A percentile compares a stretch with the other conserved stretches of the same genome.
Conservation (phyloP, 2,888 invertebrate genomes). For the Tetanocera ferruginea region DNA sequence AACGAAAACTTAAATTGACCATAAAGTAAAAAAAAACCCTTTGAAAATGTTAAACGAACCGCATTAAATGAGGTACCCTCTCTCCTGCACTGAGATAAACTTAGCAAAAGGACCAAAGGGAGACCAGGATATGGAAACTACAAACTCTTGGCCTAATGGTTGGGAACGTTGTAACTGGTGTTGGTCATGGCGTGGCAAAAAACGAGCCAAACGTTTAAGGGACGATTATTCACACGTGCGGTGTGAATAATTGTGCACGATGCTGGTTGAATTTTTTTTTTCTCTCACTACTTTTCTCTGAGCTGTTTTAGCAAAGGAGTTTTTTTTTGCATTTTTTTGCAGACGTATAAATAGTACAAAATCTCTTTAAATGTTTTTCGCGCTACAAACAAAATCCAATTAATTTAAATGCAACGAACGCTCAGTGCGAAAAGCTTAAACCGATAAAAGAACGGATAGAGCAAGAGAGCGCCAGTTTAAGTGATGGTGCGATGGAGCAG, state of each 20-base stretch:
- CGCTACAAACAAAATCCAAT: slow-evolving; percentile 23
- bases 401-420: not conserved
- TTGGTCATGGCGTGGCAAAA: not conserved
- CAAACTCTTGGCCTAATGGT: not conserved
- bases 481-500: not conserved
- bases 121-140: not conserved
- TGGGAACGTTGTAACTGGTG: not conserved
- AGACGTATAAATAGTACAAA: not conserved
- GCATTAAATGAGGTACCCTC: slow-evolving; percentile 4
- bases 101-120: not conserved
- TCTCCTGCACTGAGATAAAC: not conserved
- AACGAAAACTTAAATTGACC: slow-evolving; percentile 12
- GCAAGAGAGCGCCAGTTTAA: not conserved
- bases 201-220: not conserved
- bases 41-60: slow-evolving; percentile 5
- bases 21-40: not conserved
- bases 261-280: not conserved
- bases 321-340: not conserved
- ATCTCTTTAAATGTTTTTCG: slow-evolving; percentile 22
- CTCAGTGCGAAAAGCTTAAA: no score
- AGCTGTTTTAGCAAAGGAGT: not conserved
- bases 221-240: slow-evolving; percentile 66
- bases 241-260: slow-evolving; percentile 51
- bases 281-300: not conserved
- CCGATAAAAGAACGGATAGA: not conserved